Conservation (phyloP, 2,888 invertebrate genomes). For the Plebejus argus region DNA sequence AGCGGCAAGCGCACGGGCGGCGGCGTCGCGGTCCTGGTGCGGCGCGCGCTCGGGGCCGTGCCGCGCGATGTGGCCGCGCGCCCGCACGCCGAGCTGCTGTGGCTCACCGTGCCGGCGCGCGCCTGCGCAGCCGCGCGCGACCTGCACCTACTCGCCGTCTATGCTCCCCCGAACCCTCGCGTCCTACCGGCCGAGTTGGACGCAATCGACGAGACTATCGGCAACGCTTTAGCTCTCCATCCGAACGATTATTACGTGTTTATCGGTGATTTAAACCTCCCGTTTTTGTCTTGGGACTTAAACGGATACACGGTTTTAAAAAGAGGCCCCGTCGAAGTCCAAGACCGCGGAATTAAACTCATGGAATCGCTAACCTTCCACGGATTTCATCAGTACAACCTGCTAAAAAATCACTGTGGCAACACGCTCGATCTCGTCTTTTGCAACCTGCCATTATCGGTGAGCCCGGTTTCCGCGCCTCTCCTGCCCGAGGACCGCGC, state of each 20-base stretch:
- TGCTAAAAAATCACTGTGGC: conserved; percentile 10
- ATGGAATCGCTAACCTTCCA: not conserved
- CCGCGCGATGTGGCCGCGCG: too few species aligned
- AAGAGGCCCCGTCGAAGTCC: conserved; percentile 11
- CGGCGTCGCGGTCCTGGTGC: too few species aligned
- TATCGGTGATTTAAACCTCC: not conserved
- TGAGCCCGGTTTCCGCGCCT: not conserved
- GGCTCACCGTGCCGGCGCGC: too few species aligned
- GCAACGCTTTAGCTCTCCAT: conserved; percentile 4
- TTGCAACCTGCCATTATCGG: not conserved
- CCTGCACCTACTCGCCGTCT: too few species aligned
- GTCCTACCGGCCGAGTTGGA: not conserved
- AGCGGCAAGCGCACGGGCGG: too few species aligned
- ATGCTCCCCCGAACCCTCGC: not conserved
- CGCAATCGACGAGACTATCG: not conserved
- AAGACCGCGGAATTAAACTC: not conserved
- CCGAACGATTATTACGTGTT: not conserved
- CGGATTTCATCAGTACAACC: not conserved
- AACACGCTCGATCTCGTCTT: conserved; percentile 16
- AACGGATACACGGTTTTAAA: not conserved
- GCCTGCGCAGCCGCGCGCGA: too few species aligned
- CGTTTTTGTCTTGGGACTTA: not conserved
- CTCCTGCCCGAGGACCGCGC: not conserved
- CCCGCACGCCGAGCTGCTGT: too few species aligned
- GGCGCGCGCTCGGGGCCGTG: too few species aligned